Base-by-base conservation (phyloP, 2,113 vertebrate genomes). In the Cygnus buccinator region DNA sequence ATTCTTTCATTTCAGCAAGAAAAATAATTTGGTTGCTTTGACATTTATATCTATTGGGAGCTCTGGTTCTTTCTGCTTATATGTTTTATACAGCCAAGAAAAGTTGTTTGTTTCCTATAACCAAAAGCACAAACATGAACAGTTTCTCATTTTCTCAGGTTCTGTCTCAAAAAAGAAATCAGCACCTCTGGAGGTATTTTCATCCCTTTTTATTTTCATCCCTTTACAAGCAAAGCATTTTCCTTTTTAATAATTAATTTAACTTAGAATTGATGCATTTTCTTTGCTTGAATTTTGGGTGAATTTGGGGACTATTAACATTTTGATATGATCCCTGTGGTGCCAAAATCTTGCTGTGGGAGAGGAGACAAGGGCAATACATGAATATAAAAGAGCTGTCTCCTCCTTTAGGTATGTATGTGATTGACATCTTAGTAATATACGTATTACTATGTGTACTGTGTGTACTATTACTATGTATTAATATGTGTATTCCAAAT, bases 211-310 rank as follows among this genome's bases (percentile, higher is more conserved):
- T 7, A 48, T 67, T 83, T 92, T 80, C 73, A 63, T 84, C 72
- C 50, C 25, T 95, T 91, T 2, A 4, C 58, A 72, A 58, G 62
- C 62, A 91, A 87, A 91, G 54, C 13, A 41, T 89, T 66, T 83
- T 83, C 55, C 55, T 94, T 91, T 93, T 93, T 35, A 94, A 57
- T 81, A 87, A 87, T 94, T 70, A 11, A 70, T 88, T 83, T 35
- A 31, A 25, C 41, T 90, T 41, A 2, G 9, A n/a, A 75, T 10
- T 73, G 82, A 65, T 87, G 29, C 16, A 66, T 79, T 67, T 39
- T 70, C 54, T 43, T 2, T n/a, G 58, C 58, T 61, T 37, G 70
- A 72, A 10, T 79, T 70, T 33, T 35, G 23, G 35, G 62, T 16
- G 73, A 37, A 23, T 84, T 63, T 66, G 61, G 61, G 77, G 39